Conservation (phyloP, 2,113 vertebrate species). For the Corythornis cristatus region DNA sequence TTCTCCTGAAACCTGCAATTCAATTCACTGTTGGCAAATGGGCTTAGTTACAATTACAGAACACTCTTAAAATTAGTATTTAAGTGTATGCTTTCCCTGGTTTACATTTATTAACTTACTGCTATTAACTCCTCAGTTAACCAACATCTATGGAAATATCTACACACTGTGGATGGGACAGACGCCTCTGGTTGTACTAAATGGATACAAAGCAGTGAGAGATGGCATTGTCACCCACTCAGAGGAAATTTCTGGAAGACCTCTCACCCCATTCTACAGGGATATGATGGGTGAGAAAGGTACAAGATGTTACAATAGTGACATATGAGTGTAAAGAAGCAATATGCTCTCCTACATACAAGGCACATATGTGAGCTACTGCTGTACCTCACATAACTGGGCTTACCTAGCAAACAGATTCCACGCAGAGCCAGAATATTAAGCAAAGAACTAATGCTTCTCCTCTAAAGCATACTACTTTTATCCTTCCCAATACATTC, state of each 20-base stretch:
- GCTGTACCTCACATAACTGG: background rate
- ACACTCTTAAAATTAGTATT: background rate
- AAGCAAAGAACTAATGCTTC: background rate
- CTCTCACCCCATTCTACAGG: slow-evolving; percentile 58
- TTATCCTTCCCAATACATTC: background rate
- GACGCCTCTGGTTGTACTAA: slow-evolving; percentile 62
- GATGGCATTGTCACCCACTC: slow-evolving; percentile 63
- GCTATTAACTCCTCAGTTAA: slow-evolving; percentile 45
- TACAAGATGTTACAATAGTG: background rate
- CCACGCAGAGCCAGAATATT: background rate
- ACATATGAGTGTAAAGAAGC: background rate
- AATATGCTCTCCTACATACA: background rate
- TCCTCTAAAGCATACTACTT: background rate
- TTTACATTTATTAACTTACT: background rate
- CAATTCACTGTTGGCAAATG: fast-evolving
- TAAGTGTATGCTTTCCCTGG: background rate
- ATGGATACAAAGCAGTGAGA: slow-evolving; percentile 61
- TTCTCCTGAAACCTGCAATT: background rate
- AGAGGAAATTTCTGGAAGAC: slow-evolving; percentile 55
- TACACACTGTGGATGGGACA: slow-evolving; percentile 70
- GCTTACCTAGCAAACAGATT: background rate
- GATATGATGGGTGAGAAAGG: slow-evolving; percentile 72
- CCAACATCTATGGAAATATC: slow-evolving; percentile 34
- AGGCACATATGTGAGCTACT: background rate
- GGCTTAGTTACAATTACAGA: background rate